Evolutionary conservation across 2,797 vertebrate species (phyloP).

Genomic region (Acridotheres tristis): DNA sequence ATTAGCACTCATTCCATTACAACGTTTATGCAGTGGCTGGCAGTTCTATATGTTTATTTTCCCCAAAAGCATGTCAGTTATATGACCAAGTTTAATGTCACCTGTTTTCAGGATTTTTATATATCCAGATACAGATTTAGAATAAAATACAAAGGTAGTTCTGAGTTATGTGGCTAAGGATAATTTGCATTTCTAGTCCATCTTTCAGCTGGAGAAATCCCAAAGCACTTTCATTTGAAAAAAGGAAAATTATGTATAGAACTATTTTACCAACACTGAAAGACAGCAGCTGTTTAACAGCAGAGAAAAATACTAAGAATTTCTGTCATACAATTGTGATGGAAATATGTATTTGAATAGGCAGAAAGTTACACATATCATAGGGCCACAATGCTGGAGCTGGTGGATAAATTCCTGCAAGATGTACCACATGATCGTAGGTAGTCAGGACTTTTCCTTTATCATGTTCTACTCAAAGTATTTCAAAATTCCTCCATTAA

Average conservation of each 20-base stretch:
- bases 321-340: neutral
- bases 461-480: neutral
- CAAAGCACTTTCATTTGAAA: neutral
- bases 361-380: neutral
- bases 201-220: neutral
- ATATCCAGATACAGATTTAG: neutral
- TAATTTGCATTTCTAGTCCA: constrained; percentile 13
- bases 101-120: neutral
- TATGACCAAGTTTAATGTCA: neutral
- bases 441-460: neutral
- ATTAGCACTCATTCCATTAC: neutral
- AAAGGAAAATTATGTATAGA: neutral
- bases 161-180: neutral
- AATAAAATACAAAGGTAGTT: constrained; percentile 12
- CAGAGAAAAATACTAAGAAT: neutral
- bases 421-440: neutral
- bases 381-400: neutral
- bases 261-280: neutral
- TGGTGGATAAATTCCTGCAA: neutral
- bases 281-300: neutral
- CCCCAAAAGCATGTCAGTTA: neutral
- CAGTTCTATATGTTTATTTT: neutral
- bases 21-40: neutral
- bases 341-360: neutral
- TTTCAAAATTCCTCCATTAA: neutral